Evolutionary conservation across 1,140 invertebrate species (phyloP).

Genomic region (Homarus americanus): DNA sequence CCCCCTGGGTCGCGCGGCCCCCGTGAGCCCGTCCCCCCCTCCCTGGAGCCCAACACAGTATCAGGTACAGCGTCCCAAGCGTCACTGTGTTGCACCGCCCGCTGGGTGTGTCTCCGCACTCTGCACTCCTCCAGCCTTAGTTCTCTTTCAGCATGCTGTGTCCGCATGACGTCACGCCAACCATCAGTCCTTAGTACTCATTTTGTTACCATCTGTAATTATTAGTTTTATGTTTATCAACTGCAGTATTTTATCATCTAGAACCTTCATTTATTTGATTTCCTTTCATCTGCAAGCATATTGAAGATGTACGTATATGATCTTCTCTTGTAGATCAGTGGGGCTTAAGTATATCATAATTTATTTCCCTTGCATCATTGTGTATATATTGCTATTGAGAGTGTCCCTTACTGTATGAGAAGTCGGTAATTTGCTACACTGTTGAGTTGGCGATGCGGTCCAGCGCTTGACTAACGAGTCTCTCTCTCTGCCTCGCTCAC

Average conservation of each 20-base stretch:
- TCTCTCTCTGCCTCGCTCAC: conserved; percentile 66
- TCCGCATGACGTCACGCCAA: conserved; percentile 69
- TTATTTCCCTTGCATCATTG: conserved; percentile 49
- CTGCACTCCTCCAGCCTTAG: conserved; percentile 68
- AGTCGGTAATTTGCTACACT: conserved; percentile 59
- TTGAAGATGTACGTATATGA: conserved; percentile 46
- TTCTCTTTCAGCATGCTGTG: conserved; percentile 70
- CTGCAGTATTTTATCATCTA: conserved; percentile 61
- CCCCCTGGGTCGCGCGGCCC: conserved; percentile 71
- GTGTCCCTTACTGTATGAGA: conserved; percentile 54
- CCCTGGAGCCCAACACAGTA: conserved; percentile 74
- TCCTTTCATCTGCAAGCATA: conserved; percentile 58
- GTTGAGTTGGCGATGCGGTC: conserved; percentile 70
- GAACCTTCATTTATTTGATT: conserved; percentile 54
- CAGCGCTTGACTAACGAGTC: conserved; percentile 71
- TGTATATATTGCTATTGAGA: conserved; percentile 57
- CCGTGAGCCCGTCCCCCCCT: conserved; percentile 71
- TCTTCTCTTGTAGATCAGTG: conserved; percentile 60
- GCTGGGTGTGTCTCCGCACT: conserved; percentile 63
- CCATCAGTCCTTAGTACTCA: conserved; percentile 61
- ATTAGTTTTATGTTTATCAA: conserved; percentile 49
- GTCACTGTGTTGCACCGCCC: conserved; percentile 69
- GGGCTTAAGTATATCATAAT: conserved; percentile 56
- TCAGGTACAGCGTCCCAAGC: conserved; percentile 73
- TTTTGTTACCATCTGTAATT: conserved; percentile 65